Base-by-base conservation (phyloP, 2,888 invertebrate species). In the Pristionchus fissidentatus region DNA sequence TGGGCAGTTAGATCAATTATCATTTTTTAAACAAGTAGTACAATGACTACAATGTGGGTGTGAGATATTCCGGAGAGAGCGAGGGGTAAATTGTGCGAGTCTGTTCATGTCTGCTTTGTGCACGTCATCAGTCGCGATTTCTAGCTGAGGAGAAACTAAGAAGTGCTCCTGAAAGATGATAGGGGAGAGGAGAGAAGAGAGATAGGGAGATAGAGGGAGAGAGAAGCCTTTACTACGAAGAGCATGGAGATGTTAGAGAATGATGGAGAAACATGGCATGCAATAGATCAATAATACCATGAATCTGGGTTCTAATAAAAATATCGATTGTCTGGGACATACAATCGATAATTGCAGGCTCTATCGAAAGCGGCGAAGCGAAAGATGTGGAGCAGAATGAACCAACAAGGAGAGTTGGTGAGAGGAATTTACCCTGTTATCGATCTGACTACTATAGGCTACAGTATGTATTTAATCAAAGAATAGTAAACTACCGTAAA, bases 311-410 rank as follows among this genome's bases (percentile, higher is more conserved):
- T n/a, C n/a, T n/a, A n/a, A n/a, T n/a, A n/a, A n/a, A n/a, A n/a
- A n/a, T n/a, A n/a, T n/a, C n/a, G n/a, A n/a, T n/a, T n/a, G n/a
- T n/a, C n/a, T n/a, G n/a, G n/a, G n/a, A n/a, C n/a, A 26, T 13
- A 73, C 41, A 26, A 10, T 73, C 10, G n/a, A n/a, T 32, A 3
- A 22, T 78, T 55, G 3, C 78, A 43, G 43, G 52, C 41, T 3
- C 22, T 82, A 49, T 70, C 82, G 41, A 82, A 82, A 49, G 46
- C 43, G 19, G 82, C 82, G 4, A 82, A 82, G 52, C 22, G 82
- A 19, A 82, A 82, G 41, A 66, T 70, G 70, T 82, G 82, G 82
- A 70, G 70, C 52, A 43, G 70, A 70, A 38, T 70, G 38, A 49
- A 52, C 19, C 26, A 29, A n/a, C 41, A 55, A 70, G 82, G 82